phyloP scores from a whole-genome alignment of 1,140 invertebrate species.

The Drosophila leontia region DNA sequence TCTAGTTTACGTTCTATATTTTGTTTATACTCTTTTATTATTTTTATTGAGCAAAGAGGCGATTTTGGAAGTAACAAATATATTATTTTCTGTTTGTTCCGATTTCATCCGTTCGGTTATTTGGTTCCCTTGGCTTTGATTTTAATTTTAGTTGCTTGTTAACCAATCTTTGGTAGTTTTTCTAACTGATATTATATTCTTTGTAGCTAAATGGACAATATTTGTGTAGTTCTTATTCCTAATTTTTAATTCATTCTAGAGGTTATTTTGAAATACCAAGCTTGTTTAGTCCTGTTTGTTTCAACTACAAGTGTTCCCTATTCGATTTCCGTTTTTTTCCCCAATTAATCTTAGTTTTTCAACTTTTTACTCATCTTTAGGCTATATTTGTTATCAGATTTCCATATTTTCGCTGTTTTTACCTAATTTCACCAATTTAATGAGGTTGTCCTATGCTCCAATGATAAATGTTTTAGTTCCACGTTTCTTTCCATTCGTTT shows the following conservation, averaged over 20 bases:
- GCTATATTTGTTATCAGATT: neutral
- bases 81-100: neutral
- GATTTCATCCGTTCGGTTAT: neutral
- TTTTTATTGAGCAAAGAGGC: neutral
- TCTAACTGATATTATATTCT: too few species aligned
- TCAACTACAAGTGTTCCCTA: neutral
- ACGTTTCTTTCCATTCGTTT: neutral
- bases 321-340: neutral
- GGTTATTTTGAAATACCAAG: neutral
- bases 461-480: neutral
- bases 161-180: neutral
- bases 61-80: neutral
- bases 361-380: neutral
- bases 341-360: neutral
- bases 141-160: neutral
- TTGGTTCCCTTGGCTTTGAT: neutral
- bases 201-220: too few species aligned
- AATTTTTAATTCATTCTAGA: too few species aligned
- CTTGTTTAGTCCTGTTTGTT: neutral
- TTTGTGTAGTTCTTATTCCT: too few species aligned
- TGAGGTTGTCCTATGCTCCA: neutral
- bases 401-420: neutral
- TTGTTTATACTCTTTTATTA: too few species aligned
- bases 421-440: neutral
- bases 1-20: neutral